A percentile compares a stretch with the other conserved stretches of the same genome.
Conservation (phyloP, 2,797 vertebrate genomes). For the Rachycentron canadum region DNA sequence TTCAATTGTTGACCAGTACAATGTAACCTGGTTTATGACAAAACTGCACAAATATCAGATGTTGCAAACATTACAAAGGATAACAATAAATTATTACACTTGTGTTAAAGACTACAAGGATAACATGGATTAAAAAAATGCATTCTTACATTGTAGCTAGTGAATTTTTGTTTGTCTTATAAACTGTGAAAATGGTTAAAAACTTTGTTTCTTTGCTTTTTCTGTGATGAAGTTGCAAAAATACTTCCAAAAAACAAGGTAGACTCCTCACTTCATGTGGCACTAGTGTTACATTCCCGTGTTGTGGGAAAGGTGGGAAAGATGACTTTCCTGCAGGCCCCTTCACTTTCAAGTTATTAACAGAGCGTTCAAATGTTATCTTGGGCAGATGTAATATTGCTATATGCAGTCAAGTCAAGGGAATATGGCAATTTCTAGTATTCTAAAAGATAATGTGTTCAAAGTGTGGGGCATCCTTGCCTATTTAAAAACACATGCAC, state of each 20-base stretch:
- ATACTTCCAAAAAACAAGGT: constrained; percentile 48
- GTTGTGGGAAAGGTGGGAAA: constrained; percentile 29
- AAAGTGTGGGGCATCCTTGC: neutral
- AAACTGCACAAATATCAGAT: neutral
- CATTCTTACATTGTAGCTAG: neutral
- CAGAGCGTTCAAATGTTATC: neutral
- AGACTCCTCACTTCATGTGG: constrained; percentile 48
- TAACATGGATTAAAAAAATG: neutral
- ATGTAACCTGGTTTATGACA: neutral
- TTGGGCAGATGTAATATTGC: neutral
- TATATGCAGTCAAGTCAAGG: neutral
- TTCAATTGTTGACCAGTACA: neutral
- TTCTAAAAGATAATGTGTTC: neutral
- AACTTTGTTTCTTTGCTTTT: constrained; percentile 12
- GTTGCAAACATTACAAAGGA: neutral
- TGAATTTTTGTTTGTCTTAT: neutral
- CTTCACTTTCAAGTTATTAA: neutral
- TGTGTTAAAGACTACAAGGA: neutral
- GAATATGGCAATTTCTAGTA: neutral
- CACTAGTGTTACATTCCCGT: constrained; percentile 60
- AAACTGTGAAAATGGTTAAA: neutral
- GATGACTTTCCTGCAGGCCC: neutral
- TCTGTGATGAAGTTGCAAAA: constrained; percentile 26
- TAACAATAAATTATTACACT: neutral
- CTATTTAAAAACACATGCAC: too few relatives aligned